Evolutionary conservation across 1,140 invertebrate genomes (phyloP).

Genomic region (Epicauta chinensis): DNA sequence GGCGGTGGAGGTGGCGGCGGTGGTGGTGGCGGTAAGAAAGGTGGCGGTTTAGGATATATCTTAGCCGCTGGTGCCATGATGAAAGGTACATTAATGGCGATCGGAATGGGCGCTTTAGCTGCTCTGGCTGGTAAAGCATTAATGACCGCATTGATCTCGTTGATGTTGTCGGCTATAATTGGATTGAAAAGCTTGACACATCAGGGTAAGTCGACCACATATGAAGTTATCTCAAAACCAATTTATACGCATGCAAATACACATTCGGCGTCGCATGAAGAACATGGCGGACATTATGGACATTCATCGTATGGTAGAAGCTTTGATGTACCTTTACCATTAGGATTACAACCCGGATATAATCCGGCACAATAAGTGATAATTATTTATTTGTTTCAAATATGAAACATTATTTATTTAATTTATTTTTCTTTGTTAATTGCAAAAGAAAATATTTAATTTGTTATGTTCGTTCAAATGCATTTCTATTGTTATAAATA

Average conservation of each 20-base stretch:
- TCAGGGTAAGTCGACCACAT: constrained; percentile 69
- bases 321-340: constrained; percentile 39
- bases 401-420: too few species aligned
- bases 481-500: too few species aligned
- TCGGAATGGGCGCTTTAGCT: constrained; percentile 69
- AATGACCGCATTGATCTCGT: constrained; percentile 73
- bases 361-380: constrained; percentile 19
- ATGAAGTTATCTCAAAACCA: constrained; percentile 77
- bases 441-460: too few species aligned
- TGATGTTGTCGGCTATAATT: constrained; percentile 69
- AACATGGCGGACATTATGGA: constrained; percentile 54
- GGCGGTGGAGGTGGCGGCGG: constrained; percentile 46
- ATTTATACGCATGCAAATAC: constrained; percentile 65
- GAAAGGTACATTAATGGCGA: constrained; percentile 66
- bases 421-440: too few species aligned
- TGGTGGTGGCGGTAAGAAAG: constrained; percentile 46
- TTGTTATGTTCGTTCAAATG: too few species aligned
- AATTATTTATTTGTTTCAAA: too few species aligned
- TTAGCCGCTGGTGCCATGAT: constrained; percentile 56
- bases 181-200: constrained; percentile 64
- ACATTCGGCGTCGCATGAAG: constrained; percentile 62
- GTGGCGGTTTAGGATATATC: constrained; percentile 52
- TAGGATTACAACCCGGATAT: constrained; percentile 37
- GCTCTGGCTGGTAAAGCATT: constrained; percentile 75
- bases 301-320: constrained; percentile 52